These are phyloP conservation scores for Oryzias javanicus DNA, from an alignment of 2,113 vertebrate genomes.

Conservation along the genomic window DNA sequence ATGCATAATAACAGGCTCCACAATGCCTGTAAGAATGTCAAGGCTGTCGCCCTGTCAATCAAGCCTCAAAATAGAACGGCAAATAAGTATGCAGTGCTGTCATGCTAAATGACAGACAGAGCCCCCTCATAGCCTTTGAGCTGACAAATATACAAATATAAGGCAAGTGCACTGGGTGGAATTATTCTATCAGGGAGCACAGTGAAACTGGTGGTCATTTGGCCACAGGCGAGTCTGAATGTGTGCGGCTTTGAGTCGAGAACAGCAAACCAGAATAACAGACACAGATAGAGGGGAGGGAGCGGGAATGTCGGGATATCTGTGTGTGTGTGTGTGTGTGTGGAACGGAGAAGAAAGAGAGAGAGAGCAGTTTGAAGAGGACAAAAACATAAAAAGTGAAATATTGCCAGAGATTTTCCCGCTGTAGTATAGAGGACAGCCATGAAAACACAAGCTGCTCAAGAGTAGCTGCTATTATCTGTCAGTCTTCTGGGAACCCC, in stretches of 20 bases:
- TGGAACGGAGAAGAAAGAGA: neutral
- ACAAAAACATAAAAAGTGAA: conserved; percentile 2
- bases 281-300: neutral
- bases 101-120: conserved; percentile 82
- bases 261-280: conserved; percentile 1
- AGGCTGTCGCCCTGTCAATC: conserved; percentile 91
- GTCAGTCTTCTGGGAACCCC: conserved; percentile 22
- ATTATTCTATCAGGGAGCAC: conserved; percentile 66
- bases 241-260: conserved; percentile 8
- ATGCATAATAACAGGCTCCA: conserved; percentile 96
- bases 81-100: conserved; percentile 86
- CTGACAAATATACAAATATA: conserved; percentile 83
- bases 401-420: conserved; percentile 17
- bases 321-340: neutral
- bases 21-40: conserved; percentile 87
- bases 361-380: neutral
- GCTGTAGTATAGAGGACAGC: conserved; percentile 21
- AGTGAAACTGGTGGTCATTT: conserved; percentile 50
- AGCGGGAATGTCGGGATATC: neutral
- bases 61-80: conserved; percentile 88
- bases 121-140: conserved; percentile 70
- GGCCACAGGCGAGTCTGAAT: conserved; percentile 32
- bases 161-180: conserved; percentile 52
- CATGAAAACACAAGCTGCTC: conserved; percentile 22
- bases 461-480: conserved; percentile 48